A percentile compares a stretch with the other conserved stretches of the same genome.
Evolutionary conservation across 1,140 invertebrate species (phyloP).

Genomic region (Ectropis grisescens): DNA sequence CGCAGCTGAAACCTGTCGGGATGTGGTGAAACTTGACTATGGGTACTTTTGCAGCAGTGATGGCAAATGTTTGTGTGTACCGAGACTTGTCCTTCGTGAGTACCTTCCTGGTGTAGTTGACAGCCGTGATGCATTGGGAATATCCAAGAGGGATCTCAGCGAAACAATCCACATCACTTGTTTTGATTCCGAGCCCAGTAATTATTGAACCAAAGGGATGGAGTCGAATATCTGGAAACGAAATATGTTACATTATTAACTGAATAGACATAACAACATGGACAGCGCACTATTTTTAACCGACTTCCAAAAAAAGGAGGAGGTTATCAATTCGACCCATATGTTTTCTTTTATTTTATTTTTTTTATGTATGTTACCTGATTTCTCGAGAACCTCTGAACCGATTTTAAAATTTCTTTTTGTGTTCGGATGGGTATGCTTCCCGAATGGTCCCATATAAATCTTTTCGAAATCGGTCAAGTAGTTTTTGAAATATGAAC

Average conservation of each 20-base stretch:
- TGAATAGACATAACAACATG: too few relatives aligned
- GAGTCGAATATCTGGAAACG: slow-evolving; percentile 41
- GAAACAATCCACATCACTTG: slow-evolving; percentile 78
- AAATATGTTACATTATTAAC: slow-evolving; percentile 3
- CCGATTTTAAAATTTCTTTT: too few relatives aligned
- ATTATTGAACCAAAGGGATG: slow-evolving; percentile 76
- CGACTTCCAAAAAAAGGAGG: too few relatives aligned
- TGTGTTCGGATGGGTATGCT: too few relatives aligned
- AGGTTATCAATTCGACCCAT: too few relatives aligned
- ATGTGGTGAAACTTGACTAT: slow-evolving; percentile 76
- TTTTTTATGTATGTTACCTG: too few relatives aligned
- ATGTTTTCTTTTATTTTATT: too few relatives aligned
- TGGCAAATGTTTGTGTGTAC: slow-evolving; percentile 70
- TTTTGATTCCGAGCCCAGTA: slow-evolving; percentile 74
- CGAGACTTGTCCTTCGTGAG: slow-evolving; percentile 32
- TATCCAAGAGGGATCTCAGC: slow-evolving; percentile 38
- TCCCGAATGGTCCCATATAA: too few relatives aligned
- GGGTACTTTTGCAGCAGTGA: slow-evolving; percentile 75
- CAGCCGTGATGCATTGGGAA: slow-evolving; percentile 4
- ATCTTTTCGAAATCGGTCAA: too few relatives aligned
- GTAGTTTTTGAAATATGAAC: too few relatives aligned
- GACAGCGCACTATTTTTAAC: too few relatives aligned
- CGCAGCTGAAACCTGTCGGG: slow-evolving; percentile 71
- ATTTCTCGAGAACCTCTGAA: too few relatives aligned
- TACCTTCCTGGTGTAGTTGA: slow-evolving; percentile 37